These are phyloP conservation scores for Pandemis cinnamomeana DNA, from an alignment of 2,888 invertebrate species.

Conservation along the genomic window DNA sequence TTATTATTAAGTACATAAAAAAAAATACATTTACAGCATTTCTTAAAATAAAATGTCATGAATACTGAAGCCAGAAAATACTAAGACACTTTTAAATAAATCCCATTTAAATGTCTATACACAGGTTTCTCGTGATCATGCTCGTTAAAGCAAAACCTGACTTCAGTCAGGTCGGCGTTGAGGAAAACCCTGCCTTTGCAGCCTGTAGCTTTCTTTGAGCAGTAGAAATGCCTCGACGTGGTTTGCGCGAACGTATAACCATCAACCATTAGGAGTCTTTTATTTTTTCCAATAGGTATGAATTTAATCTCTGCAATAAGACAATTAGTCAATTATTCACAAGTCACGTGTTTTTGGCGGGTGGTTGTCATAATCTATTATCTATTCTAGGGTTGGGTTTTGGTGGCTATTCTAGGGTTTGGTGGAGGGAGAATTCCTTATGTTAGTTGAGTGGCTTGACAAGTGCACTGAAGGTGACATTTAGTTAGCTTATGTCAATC, in stretches of 20 bases:
- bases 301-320: slow-evolving; percentile 46
- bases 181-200: slow-evolving; percentile 62
- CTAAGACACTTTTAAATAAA: slow-evolving; percentile 43
- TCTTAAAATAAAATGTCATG: not conserved
- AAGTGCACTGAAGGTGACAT: no score
- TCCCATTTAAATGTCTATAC: slow-evolving; percentile 42
- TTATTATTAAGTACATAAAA: no score
- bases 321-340: not conserved
- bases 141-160: slow-evolving; percentile 42
- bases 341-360: not conserved
- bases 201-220: slow-evolving; percentile 62
- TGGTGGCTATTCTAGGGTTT: no score
- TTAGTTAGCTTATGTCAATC: no score
- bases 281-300: slow-evolving; percentile 49
- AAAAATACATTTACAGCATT: no score
- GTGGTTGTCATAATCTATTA: no score
- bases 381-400: no score
- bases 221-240: slow-evolving; percentile 59
- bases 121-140: slow-evolving; percentile 48
- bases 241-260: slow-evolving; percentile 57
- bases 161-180: slow-evolving; percentile 40
- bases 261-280: slow-evolving; percentile 54
- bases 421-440: no score
- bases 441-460: no score
- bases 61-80: not conserved